Base-by-base conservation (phyloP, 2,888 invertebrate genomes). In the Lydus trimaculatus region DNA sequence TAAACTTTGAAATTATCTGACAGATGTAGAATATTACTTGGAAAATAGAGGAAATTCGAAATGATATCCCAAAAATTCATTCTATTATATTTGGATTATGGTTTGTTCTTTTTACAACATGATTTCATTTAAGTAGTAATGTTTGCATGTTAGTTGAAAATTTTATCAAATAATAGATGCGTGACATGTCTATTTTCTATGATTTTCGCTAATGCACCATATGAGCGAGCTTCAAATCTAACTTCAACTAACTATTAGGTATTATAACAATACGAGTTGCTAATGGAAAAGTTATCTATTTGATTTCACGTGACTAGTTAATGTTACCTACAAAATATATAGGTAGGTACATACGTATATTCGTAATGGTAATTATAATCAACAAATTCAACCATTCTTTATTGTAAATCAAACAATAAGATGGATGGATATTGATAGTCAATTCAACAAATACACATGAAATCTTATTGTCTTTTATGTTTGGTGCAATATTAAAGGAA, bases 1-100 rank as follows among this genome's bases (percentile, higher is more conserved):
- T 71, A 73, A 72, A 69, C 72, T 74, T 69, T 63, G 74, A 70
- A 75, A 75, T 76, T 73, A 72, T 75, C 71, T 73, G 70, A 69
- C 77, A 76, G 76, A 75, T 75, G 75, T 67, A 74, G 72, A 71
- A 73, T 75, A 75, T 72, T 70, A 72, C 72, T 52, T 33, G 31
- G 43, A 28, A 33, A 61, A 61, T 39, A 39, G 64, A 64, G 70
- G 63, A 60, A 70, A 66, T 52, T 25, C 13, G 3, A 13, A 52
- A 56, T 25, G 13, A 56, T 56, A 25, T 25, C 4, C 20, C 36
- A 13, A 13, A 5, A 6, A 17, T 43, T 20, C 20, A 11, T 56
- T 23, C 1, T n/a, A n/a, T n/a, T n/a, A n/a, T n/a, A n/a, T n/a
- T n/a, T n/a, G n/a, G n/a, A n/a, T n/a, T n/a, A n/a, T n/a, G n/a